A percentile compares a stretch with the other conserved stretches of the same genome.
Evolutionary conservation across 2,113 vertebrate genomes (phyloP).

Genomic region (Hippopotamus amphibius): DNA sequence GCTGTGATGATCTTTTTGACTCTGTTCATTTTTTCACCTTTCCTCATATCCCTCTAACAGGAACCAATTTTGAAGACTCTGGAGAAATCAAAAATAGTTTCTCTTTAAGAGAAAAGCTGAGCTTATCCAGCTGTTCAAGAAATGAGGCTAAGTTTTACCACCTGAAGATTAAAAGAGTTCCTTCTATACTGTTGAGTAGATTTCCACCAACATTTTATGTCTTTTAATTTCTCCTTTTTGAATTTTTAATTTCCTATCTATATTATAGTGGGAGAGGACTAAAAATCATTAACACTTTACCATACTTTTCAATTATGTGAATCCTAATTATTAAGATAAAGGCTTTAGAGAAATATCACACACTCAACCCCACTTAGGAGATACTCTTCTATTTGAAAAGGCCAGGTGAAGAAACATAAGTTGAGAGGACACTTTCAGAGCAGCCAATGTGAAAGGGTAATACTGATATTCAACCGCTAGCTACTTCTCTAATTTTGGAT

Average conservation of each 20-base stretch:
- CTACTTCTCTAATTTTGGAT: background rate
- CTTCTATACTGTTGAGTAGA: background rate
- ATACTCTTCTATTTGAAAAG: background rate
- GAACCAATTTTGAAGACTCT: background rate
- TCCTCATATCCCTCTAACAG: background rate
- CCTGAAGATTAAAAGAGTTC: background rate
- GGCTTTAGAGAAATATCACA: background rate
- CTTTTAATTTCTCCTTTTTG: background rate
- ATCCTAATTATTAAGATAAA: conserved; percentile 25
- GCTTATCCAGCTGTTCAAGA: background rate
- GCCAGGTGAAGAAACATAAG: background rate
- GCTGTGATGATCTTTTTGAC: background rate
- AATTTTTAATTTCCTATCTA: background rate
- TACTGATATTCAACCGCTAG: background rate
- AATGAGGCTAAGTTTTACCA: background rate
- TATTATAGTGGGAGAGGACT: background rate
- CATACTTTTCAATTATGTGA: background rate
- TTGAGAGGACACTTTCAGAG: background rate
- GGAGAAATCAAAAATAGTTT: background rate
- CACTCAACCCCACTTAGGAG: background rate
- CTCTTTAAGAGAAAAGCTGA: background rate
- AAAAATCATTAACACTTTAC: background rate
- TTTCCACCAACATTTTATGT: background rate
- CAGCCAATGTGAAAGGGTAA: background rate
- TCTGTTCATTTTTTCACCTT: background rate